Evolutionary conservation across 2,888 invertebrate genomes (phyloP), one percentile per base, ranked within the genome.

Genomic region (Volucella inanis): DNA sequence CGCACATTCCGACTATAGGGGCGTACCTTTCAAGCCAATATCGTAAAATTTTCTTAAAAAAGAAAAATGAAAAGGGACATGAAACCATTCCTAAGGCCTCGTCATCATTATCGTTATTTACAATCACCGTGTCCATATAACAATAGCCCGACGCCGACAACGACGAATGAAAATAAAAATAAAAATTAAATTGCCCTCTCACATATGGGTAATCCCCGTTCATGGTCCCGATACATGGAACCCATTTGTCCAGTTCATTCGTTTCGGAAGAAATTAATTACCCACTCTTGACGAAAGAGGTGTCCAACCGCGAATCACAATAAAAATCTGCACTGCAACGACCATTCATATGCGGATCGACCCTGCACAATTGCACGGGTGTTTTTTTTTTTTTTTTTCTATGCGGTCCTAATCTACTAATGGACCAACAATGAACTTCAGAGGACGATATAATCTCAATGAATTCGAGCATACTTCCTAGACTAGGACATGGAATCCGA

Each of bases 371-470:
- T 78, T 76, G 86, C 78, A 77, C 15, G 4, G 31, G 12, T 18
- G 12, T 59, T 50, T 14, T 55, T 68, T 31, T 67, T 68, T 54
- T 74, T 80, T 59, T 59, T 52, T 11, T 47, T 50, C 64, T 72
- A 78, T 78, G 82, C 55, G 72, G 82, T 82, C 86, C 86, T 86
- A 86, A 86, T 86, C 86, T 81, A 65, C 86, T 86, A 86, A 86
- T 86, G 86, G 86, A 82, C 77, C 86, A 86, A 86, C 82, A 86
- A 86, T 82, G 82, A 82, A 81, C 76, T 57, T 57, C 67, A 50
- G 31, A 31, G 67, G 22, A 67, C 59, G 74, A 83, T 84, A 79
- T 54, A 70, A 75, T 70, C 70, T 59, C 75, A 79, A 79, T 84
- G 79, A 70, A 79, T 79, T 79, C 72, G 68, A 83, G 83, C 65